Percentiles rank a stretch among this genome's conserved stretches.
phyloP scores from a whole-genome alignment of 2,113 vertebrate species.

The Pangasianodon hypophthalmus region DNA sequence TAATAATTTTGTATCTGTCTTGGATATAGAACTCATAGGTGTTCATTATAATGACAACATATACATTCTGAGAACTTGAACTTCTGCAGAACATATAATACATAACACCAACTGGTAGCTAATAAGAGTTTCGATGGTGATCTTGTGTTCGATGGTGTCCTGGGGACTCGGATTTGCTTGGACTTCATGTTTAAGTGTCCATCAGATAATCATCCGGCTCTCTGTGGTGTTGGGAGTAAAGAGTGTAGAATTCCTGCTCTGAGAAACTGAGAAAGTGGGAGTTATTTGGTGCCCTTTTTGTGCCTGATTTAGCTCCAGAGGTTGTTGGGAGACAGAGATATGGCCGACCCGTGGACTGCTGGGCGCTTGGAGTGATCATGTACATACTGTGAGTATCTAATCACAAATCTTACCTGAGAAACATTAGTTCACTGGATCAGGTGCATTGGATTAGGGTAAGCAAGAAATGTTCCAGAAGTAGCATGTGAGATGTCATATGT shows the following conservation, averaged over 20 bases:
- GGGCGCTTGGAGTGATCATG: slow-evolving; percentile 98
- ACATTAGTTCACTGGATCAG: neutral
- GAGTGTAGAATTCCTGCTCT: too few species aligned
- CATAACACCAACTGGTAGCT: neutral
- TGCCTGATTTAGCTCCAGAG: slow-evolving; percentile 83
- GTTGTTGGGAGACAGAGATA: slow-evolving; percentile 94
- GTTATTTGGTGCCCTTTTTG: neutral
- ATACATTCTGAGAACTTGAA: neutral
- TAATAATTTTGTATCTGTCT: too few species aligned
- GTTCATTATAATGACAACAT: too few species aligned
- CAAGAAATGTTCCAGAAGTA: neutral
- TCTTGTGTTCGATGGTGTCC: neutral
- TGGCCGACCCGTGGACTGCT: slow-evolving; percentile 93
- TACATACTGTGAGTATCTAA: slow-evolving; percentile 90
- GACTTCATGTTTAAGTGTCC: neutral
- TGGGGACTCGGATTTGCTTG: neutral
- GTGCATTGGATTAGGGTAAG: neutral
- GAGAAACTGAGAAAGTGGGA: neutral
- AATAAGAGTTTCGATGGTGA: neutral
- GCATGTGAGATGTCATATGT: neutral
- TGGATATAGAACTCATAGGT: too few species aligned
- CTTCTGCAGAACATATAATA: neutral
- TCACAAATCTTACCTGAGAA: neutral
- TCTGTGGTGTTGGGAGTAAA: neutral
- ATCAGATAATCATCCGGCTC: neutral